Evolutionary conservation across 2,888 invertebrate genomes (phyloP), one percentile per base, ranked within the genome.

Genomic region (Lithophane ornitopus): DNA sequence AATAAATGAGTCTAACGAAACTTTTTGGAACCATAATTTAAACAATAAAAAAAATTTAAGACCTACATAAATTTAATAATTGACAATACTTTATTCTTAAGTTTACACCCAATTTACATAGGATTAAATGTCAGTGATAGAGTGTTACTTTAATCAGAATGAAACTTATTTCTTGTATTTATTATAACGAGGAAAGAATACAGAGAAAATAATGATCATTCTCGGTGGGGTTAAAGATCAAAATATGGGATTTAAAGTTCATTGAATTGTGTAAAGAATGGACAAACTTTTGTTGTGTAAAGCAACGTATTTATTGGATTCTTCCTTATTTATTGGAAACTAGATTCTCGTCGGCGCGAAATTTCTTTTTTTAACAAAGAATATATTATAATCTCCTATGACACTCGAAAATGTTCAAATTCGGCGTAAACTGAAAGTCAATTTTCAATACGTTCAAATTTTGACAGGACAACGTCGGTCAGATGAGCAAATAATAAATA

Each of bases 41-140:
- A 89, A 87, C 86, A 90, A 89, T 87, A 90, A 89, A 89, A 88
- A 88, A 76, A 76, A 69, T 26, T 39, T 68, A 74, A 84, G 72
- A 74, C 63, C n/a, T 34, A 82, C 76, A 77, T 89, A 90, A 90
- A 90, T 91, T 89, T 82, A 73, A 61, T 59, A 72, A 85, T 85
- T 85, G 86, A 91, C 90, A 90, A 88, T 87, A 79, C 82, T 82
- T 89, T 85, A 87, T 83, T 69, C 63, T 86, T 82, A 88, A 88
- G 73, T 89, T 90, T 87, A 91, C 87, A 89, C 86, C 80, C 85
- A 82, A 90, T 89, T 90, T 88, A 87, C 86, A 91, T 90, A 86
- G 82, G 86, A 87, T 89, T 88, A 85, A 62, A 46, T 81, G 79
- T 78, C 77, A 70, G 44, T 83, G 88, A 87, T 76, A 8, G 54